phyloP scores from a whole-genome alignment of 1,140 invertebrate genomes.

The Bombus pyrosoma region DNA sequence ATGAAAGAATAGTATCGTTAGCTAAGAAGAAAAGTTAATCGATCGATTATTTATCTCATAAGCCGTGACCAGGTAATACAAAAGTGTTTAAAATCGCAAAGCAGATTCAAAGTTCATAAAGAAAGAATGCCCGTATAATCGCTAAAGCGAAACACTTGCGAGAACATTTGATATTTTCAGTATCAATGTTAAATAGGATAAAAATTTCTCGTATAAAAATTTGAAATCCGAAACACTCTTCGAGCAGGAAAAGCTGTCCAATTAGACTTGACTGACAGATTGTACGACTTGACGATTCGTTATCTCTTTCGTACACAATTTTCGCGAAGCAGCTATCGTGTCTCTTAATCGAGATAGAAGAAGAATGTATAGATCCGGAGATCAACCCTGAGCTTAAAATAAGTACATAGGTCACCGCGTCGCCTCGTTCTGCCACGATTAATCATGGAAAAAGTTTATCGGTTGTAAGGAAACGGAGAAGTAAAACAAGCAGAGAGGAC shows the following conservation, averaged over 20 bases:
- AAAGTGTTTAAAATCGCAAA: background rate
- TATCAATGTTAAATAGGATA: background rate
- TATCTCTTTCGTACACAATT: too few species aligned
- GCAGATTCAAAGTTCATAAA: background rate
- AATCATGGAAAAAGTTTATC: slow-evolving; percentile 68
- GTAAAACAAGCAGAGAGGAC: slow-evolving; percentile 59
- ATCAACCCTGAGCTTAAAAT: slow-evolving; percentile 15
- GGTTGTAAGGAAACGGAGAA: slow-evolving; percentile 42
- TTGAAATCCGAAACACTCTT: slow-evolving; percentile 10
- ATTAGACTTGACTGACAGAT: background rate
- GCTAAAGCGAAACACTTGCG: too few species aligned
- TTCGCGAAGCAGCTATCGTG: background rate
- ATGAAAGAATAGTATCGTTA: background rate
- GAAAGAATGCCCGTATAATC: background rate
- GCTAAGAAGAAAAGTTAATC: background rate
- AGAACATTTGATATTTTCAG: background rate
- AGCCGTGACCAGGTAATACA: background rate
- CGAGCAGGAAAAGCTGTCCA: background rate
- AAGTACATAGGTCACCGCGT: background rate
- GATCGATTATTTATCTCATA: background rate
- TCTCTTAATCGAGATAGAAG: background rate
- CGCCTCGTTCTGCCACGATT: slow-evolving; percentile 33
- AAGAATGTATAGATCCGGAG: background rate
- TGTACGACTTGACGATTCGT: too few species aligned
- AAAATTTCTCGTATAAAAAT: slow-evolving; percentile 8